Conservation (phyloP, 2,888 invertebrate species). For the Theristus sp. region DNA sequence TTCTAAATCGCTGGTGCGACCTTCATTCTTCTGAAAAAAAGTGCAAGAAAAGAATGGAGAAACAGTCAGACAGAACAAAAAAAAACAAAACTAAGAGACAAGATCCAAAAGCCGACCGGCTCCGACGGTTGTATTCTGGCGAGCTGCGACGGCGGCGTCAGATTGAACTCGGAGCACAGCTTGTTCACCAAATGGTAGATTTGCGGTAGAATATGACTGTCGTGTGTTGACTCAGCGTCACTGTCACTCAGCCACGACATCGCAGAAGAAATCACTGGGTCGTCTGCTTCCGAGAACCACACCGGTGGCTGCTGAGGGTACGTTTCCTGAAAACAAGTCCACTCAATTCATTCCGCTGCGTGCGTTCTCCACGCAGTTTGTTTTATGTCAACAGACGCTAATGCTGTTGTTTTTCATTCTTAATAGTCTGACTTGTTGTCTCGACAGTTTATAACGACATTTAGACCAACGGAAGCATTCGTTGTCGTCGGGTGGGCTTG, state of each 20-base stretch:
- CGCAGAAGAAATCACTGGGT: conserved; percentile 76
- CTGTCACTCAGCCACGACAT: conserved; percentile 83
- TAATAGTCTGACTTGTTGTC: too few relatives aligned
- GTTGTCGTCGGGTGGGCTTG: too few relatives aligned
- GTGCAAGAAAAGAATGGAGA: too few relatives aligned
- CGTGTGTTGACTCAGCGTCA: conserved; percentile 5
- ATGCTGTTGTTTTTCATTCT: too few relatives aligned
- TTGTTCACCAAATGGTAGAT: conserved; percentile 74
- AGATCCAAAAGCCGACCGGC: conserved; percentile 44
- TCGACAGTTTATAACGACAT: too few relatives aligned
- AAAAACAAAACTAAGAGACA: too few relatives aligned
- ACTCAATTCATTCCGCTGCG: too few relatives aligned
- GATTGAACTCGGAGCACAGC: conserved; percentile 71
- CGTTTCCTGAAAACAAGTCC: conserved; percentile 69
- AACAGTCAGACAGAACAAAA: too few relatives aligned
- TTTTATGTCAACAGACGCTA: too few relatives aligned
- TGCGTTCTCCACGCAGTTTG: too few relatives aligned
- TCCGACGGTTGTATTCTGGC: conserved; percentile 43
- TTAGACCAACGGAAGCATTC: too few relatives aligned
- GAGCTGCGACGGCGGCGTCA: conserved; percentile 77
- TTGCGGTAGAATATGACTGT: conserved; percentile 41
- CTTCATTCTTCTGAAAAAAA: conserved; percentile 17
- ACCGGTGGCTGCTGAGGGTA: conserved; percentile 93
- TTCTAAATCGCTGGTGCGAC: conserved; percentile 34
- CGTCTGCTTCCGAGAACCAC: conserved; percentile 96